Percentiles rank a stretch among this genome's conserved stretches.
These are phyloP conservation scores for Oryzias curvinotus DNA, from an alignment of 2,113 vertebrate species.

Conservation along the genomic window DNA sequence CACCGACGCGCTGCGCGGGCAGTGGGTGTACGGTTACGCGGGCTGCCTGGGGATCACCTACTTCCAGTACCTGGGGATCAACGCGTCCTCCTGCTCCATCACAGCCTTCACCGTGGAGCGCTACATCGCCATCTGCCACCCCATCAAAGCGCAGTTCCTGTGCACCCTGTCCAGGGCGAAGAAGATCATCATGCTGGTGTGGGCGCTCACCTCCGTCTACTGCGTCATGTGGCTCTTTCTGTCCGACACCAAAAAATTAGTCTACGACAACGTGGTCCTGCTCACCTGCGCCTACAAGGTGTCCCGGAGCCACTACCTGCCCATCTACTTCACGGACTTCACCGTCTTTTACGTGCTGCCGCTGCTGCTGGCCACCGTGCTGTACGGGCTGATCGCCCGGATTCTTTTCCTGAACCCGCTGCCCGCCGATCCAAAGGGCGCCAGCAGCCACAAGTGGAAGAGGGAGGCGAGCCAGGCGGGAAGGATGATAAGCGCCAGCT, in stretches of 20 bases:
- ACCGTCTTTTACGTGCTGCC: constrained; percentile 93
- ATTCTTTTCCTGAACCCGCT: constrained; percentile 93
- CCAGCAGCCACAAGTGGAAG: constrained; percentile 79
- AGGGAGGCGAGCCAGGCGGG: constrained; percentile 74
- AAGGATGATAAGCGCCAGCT: constrained; percentile 76
- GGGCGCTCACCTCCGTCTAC: constrained; percentile 91
- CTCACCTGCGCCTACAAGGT: constrained; percentile 91
- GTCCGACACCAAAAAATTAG: constrained; percentile 84
- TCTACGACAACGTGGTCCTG: constrained; percentile 83
- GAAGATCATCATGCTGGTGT: constrained; percentile 93
- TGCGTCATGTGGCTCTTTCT: constrained; percentile 98
- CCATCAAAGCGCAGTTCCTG: constrained; percentile 94
- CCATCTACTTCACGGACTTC: constrained; percentile 96
- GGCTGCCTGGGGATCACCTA: constrained; percentile 96
- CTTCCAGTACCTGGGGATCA: constrained; percentile 95
- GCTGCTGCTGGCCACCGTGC: constrained; percentile 88
- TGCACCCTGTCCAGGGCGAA: constrained; percentile 96
- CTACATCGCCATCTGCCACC: constrained; percentile 97
- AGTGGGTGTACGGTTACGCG: constrained; percentile 92
- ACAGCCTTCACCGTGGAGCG: constrained; percentile 96
- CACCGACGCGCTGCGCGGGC: constrained; percentile 88
- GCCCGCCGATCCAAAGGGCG: constrained; percentile 85
- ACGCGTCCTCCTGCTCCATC: constrained; percentile 96
- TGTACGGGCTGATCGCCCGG: constrained; percentile 94
- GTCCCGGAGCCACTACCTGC: constrained; percentile 89